Evolutionary conservation across 2,797 vertebrate genomes (phyloP).

Genomic region (Nyctibius grandis): DNA sequence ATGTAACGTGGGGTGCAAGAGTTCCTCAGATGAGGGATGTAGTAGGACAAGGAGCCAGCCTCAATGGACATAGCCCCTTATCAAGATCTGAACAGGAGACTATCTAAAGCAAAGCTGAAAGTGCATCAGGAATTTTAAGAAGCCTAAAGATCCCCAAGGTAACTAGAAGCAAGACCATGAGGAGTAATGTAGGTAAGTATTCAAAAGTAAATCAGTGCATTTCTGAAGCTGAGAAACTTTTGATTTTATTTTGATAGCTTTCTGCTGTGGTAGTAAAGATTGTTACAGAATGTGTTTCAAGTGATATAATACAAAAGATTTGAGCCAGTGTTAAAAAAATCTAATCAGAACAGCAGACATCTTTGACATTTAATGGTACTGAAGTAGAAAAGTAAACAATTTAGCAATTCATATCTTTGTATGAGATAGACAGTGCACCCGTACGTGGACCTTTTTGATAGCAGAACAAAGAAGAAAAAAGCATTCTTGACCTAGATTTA

Average conservation of each 20-base stretch:
- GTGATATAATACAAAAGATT: background rate
- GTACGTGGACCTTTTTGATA: background rate
- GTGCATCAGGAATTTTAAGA: background rate
- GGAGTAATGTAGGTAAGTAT: conserved; percentile 47
- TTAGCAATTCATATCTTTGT: background rate
- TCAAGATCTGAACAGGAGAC: background rate
- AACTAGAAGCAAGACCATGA: conserved; percentile 45
- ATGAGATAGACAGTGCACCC: background rate
- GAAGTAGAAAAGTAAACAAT: background rate
- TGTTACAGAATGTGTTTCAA: background rate
- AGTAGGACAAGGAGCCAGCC: background rate
- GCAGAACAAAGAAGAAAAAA: background rate
- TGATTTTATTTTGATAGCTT: background rate
- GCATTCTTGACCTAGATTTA: background rate
- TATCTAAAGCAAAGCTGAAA: conserved; percentile 17
- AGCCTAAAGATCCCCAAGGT: background rate
- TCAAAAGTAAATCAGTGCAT: accelerated
- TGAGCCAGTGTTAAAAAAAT: background rate
- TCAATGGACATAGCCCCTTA: conserved; percentile 6
- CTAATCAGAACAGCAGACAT: background rate
- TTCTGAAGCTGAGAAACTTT: background rate
- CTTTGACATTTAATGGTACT: background rate
- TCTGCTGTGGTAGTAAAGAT: background rate
- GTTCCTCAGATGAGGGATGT: conserved; percentile 24
- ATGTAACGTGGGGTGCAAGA: background rate